These are phyloP conservation scores for Wiebesia pumilae DNA, from an alignment of 1,140 invertebrate species.

Conservation along the genomic window DNA sequence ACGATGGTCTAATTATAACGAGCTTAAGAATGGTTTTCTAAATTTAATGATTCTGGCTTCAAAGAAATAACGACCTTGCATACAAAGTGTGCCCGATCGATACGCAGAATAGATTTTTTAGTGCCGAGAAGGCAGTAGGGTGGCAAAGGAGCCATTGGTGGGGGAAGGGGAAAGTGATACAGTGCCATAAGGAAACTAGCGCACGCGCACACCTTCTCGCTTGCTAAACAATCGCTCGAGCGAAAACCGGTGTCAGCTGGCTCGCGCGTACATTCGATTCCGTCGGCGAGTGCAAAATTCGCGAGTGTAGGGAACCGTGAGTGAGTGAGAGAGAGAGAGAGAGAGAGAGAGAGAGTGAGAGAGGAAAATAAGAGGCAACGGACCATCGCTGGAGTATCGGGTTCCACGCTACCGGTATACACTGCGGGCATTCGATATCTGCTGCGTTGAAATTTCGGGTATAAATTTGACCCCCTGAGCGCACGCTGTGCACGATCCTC, in stretches of 20 bases:
- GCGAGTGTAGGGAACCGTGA: background rate
- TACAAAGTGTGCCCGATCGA: no score
- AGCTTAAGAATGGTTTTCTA: background rate
- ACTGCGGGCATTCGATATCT: slow-evolving; percentile 64
- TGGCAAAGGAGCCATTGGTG: background rate
- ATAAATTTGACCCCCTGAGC: slow-evolving; percentile 64
- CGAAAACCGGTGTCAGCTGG: slow-evolving; percentile 64
- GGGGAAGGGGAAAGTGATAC: slow-evolving; percentile 30
- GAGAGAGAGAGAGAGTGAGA: no score
- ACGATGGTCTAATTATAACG: no score
- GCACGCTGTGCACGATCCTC: no score
- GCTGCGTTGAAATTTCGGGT: slow-evolving; percentile 54
- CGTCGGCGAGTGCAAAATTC: background rate
- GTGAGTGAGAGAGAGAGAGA: no score
- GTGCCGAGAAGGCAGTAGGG: background rate
- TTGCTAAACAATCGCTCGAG: slow-evolving; percentile 39
- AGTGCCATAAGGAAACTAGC: slow-evolving; percentile 1
- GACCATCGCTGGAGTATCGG: slow-evolving; percentile 54
- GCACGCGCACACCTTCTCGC: slow-evolving; percentile 18
- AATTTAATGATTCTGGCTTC: background rate
- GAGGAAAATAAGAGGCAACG: no score
- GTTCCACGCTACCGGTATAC: slow-evolving; percentile 69
- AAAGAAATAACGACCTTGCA: no score
- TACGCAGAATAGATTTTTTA: background rate
- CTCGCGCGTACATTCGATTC: slow-evolving; percentile 53